Conservation (phyloP, 2,888 invertebrate species). For the Cerastis rubricosa region DNA sequence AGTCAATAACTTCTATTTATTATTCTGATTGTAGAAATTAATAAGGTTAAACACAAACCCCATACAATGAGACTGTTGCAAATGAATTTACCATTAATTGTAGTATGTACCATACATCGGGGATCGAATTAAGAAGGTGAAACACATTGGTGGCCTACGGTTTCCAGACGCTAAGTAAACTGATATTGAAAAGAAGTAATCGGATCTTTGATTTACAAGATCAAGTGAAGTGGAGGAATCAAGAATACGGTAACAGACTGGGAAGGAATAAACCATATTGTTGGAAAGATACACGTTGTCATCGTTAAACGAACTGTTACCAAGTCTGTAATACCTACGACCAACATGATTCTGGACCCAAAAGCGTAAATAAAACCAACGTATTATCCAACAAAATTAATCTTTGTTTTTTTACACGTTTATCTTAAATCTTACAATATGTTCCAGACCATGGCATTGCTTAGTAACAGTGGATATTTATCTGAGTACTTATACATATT, state of each 20-base stretch:
- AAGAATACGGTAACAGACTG: background rate
- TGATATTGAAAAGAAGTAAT: slow-evolving; percentile 24
- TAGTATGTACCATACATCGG: background rate
- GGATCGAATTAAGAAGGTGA: no score
- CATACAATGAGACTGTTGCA: background rate
- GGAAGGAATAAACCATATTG: background rate
- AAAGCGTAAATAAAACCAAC: no score
- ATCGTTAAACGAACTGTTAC: background rate
- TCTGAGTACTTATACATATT: slow-evolving; percentile 13
- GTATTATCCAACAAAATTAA: background rate
- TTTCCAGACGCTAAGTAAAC: slow-evolving; percentile 26
- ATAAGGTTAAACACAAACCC: background rate
- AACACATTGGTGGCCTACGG: background rate
- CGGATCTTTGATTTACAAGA: slow-evolving; percentile 9
- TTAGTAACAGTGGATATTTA: slow-evolving; percentile 31
- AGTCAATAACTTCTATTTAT: background rate
- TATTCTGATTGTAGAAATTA: background rate
- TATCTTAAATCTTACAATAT: slow-evolving; percentile 24
- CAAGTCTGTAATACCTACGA: background rate
- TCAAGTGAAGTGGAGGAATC: slow-evolving; percentile 24
- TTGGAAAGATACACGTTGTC: background rate
- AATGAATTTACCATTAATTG: background rate
- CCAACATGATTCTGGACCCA: no score
- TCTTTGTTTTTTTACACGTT: background rate
- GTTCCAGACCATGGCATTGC: slow-evolving; percentile 13